Evolutionary conservation across 2,888 invertebrate genomes (phyloP).

Genomic region (Hyppa rectilinea): DNA sequence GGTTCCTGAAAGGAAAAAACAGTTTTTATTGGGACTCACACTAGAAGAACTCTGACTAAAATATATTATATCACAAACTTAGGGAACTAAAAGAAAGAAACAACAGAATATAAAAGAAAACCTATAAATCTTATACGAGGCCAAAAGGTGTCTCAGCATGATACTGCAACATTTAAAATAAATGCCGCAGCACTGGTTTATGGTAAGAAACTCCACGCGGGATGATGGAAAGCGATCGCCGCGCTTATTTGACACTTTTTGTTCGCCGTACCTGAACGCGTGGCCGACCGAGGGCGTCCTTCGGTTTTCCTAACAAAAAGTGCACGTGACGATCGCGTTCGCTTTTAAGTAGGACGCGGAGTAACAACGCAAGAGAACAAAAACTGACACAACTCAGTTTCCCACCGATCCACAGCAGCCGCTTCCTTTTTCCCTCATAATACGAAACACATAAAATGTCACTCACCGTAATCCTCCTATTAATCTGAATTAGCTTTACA

Average conservation of each 20-base stretch:
- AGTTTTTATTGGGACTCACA: not conserved
- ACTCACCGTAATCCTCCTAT: constrained; percentile 39
- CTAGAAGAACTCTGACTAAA: not conserved
- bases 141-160: not conserved
- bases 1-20: not conserved
- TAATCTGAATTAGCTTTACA: constrained; percentile 33
- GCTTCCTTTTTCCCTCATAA: not conserved
- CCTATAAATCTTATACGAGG: not conserved
- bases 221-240: no score
- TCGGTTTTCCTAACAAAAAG: no score
- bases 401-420: not conserved
- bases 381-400: not conserved
- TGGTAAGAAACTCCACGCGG: not conserved
- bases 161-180: not conserved
- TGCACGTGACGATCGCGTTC: no score
- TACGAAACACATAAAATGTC: constrained; percentile 43
- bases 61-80: not conserved
- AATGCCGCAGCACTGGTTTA: not conserved
- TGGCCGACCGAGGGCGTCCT: no score
- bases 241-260: no score
- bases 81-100: not conserved
- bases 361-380: not conserved
- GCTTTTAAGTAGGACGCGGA: no score
- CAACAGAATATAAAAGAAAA: not conserved
- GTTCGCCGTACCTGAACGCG: no score